Evolutionary conservation across 2,113 vertebrate genomes (phyloP).

Genomic region (Mormyrus iriodes): DNA sequence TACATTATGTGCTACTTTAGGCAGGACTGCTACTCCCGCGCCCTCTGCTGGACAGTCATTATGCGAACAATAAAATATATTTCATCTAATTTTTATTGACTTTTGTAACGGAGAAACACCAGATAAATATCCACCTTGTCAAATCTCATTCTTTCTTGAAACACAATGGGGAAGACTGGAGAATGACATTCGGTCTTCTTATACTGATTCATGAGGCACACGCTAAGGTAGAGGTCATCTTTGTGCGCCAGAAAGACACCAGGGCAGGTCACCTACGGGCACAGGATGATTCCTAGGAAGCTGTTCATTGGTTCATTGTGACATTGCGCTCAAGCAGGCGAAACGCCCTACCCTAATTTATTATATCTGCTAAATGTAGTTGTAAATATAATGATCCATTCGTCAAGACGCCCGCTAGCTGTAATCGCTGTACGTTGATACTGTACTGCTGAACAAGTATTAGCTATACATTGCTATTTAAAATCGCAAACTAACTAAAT

Average conservation of each 20-base stretch:
- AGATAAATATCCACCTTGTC: constrained; percentile 59
- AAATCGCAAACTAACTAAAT: not conserved
- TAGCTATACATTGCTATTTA: not conserved
- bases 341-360: not conserved
- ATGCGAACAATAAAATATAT: not conserved
- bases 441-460: not conserved
- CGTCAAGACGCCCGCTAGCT: not conserved
- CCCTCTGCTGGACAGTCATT: not conserved
- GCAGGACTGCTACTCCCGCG: not conserved
- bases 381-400: not conserved
- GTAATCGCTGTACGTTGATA: not conserved
- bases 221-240: constrained; percentile 60
- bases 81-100: not conserved
- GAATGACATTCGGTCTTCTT: constrained; percentile 54
- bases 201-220: constrained; percentile 61
- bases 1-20: not conserved
- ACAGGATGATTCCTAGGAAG: not conserved
- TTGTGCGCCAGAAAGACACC: constrained; percentile 63
- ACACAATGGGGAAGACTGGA: constrained; percentile 61
- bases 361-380: not conserved
- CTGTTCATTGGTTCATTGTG: not conserved
- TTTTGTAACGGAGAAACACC: not conserved
- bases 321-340: not conserved
- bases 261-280: constrained; percentile 60
- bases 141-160: constrained; percentile 67